Percentiles rank a stretch among this genome's conserved stretches.
These are phyloP conservation scores for Mus pahari DNA, from an alignment of 2,113 vertebrate genomes.

Conservation along the genomic window DNA sequence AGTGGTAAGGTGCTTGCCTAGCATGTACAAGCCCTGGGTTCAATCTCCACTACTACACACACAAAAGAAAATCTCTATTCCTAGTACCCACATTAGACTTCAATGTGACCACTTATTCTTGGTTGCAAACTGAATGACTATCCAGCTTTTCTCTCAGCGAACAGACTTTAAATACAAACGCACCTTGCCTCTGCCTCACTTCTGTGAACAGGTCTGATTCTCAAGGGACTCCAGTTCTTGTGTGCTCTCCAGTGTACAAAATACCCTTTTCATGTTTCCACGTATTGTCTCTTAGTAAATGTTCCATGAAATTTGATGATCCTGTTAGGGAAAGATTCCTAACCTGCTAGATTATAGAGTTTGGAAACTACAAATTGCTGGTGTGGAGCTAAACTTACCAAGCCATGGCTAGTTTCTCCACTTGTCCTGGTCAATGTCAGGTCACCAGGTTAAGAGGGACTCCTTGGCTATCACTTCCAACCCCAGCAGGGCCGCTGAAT, in stretches of 20 bases:
- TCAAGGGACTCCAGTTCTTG: background rate
- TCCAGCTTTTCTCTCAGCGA: background rate
- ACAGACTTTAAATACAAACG: background rate
- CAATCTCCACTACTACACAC: background rate
- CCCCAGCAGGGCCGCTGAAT: too few relatives aligned
- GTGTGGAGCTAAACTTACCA: background rate
- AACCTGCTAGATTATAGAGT: background rate
- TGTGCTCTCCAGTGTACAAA: background rate
- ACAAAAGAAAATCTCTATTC: background rate
- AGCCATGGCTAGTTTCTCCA: background rate
- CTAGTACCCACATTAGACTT: background rate
- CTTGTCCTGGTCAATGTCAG: background rate
- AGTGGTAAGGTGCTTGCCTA: background rate
- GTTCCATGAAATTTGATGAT: constrained; percentile 42
- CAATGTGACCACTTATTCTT: background rate
- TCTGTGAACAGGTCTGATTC: background rate
- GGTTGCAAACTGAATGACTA: constrained; percentile 23
- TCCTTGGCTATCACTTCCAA: background rate
- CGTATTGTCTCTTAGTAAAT: constrained; percentile 21
- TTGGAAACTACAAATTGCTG: background rate
- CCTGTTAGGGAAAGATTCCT: constrained; percentile 16
- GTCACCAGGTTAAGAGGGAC: background rate
- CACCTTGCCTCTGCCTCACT: background rate
- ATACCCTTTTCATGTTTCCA: background rate
- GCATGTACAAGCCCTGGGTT: background rate